A percentile compares a stretch with the other conserved stretches of the same genome.
These are phyloP conservation scores for Entomyzon cyanotis DNA, from an alignment of 2,113 vertebrate genomes.

Conservation along the genomic window DNA sequence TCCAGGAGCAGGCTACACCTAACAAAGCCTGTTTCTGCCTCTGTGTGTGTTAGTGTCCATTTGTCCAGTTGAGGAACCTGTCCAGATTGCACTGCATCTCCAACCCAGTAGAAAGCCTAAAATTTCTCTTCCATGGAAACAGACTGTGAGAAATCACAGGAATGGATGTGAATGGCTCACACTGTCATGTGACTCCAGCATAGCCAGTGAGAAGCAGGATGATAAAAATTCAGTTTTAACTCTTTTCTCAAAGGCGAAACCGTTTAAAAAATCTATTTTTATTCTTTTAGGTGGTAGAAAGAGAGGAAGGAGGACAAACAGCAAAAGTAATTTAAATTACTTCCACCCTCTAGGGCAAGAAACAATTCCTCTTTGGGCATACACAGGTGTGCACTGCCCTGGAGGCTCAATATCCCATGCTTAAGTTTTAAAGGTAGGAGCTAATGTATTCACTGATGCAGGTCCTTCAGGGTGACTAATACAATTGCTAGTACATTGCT, in stretches of 20 bases:
- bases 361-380: neutral
- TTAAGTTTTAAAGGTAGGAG: neutral
- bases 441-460: neutral
- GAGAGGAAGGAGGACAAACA: neutral
- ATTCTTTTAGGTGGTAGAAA: neutral
- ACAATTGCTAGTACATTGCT: neutral
- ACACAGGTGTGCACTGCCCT: neutral
- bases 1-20: neutral
- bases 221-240: neutral
- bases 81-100: neutral
- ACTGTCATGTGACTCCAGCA: neutral
- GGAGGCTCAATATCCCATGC: neutral
- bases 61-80: neutral
- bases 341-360: neutral
- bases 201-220: neutral
- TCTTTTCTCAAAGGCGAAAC: neutral
- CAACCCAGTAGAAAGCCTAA: neutral
- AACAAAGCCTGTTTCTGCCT: neutral
- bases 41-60: neutral
- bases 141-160: neutral
- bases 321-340: neutral
- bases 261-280: neutral
- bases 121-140: neutral
- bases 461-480: neutral
- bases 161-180: neutral